Percentiles rank a stretch among this genome's conserved stretches.
phyloP scores from a whole-genome alignment of 2,888 invertebrate species.

The Dinocampus coccinellae region DNA sequence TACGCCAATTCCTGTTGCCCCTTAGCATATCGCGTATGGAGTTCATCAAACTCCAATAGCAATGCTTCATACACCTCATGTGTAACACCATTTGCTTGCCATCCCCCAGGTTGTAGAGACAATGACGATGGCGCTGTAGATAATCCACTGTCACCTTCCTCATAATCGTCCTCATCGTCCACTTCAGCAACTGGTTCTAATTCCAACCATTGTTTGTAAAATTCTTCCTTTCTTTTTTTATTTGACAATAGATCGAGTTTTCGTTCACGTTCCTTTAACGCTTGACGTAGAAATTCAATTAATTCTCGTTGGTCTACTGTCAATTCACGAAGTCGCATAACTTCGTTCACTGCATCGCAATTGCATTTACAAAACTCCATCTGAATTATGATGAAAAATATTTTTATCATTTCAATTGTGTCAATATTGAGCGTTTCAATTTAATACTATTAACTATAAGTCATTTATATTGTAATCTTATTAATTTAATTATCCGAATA shows the following conservation, averaged over 20 bases:
- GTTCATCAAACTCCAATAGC: conserved; percentile 57
- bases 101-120: conserved; percentile 75
- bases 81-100: conserved; percentile 53
- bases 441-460: background rate
- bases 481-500: background rate
- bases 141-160: conserved; percentile 77
- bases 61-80: conserved; percentile 67
- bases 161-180: conserved; percentile 63
- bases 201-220: conserved; percentile 63
- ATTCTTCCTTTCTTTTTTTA: conserved; percentile 62
- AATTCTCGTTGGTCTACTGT: conserved; percentile 62
- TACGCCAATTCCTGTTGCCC: conserved; percentile 69
- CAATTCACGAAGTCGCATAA: conserved; percentile 60
- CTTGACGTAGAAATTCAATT: conserved; percentile 62
- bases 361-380: conserved; percentile 57
- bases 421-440: background rate
- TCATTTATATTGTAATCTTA: background rate
- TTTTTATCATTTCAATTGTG: background rate
- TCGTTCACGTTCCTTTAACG: conserved; percentile 63
- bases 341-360: conserved; percentile 56
- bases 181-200: conserved; percentile 64
- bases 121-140: conserved; percentile 80
- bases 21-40: conserved; percentile 57
- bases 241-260: conserved; percentile 62
- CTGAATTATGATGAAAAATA: conserved; percentile 39